A percentile compares a stretch with the other conserved stretches of the same genome.
Conservation (phyloP, 1,140 invertebrate genomes). For the Mizuhopecten yessoensis region DNA sequence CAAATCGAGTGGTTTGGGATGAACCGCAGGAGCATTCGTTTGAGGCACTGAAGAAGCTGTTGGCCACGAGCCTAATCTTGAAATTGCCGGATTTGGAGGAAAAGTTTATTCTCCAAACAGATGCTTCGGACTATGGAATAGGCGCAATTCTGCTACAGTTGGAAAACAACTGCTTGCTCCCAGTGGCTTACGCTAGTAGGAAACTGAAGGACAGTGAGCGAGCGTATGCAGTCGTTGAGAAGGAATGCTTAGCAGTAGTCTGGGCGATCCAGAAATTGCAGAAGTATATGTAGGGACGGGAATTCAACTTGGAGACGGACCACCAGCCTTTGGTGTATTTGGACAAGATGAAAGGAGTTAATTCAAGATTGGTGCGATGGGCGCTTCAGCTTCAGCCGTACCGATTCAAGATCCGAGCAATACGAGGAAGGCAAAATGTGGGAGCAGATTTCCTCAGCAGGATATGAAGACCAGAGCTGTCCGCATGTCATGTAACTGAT, state of each 20-base stretch:
- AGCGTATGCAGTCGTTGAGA: constrained; percentile 37
- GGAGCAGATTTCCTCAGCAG: too few relatives aligned
- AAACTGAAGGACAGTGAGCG: constrained; percentile 79
- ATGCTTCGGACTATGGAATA: constrained; percentile 63
- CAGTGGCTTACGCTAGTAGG: constrained; percentile 70
- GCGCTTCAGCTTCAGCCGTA: constrained; percentile 48
- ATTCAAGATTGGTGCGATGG: constrained; percentile 58
- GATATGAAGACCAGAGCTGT: neutral
- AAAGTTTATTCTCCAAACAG: constrained; percentile 70
- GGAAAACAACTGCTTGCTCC: constrained; percentile 58
- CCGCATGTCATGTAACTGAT: neutral
- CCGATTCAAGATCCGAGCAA: constrained; percentile 43
- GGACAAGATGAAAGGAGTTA: constrained; percentile 47
- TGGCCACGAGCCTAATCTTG: constrained; percentile 68
- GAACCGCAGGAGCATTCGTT: constrained; percentile 65
- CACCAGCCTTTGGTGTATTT: constrained; percentile 83
- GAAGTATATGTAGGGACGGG: constrained; percentile 82
- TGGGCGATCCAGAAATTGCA: constrained; percentile 82
- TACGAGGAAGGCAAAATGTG: neutral
- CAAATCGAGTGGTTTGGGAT: constrained; percentile 61
- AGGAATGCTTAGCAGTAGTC: constrained; percentile 73
- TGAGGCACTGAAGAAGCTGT: constrained; percentile 50
- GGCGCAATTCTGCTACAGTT: constrained; percentile 70
- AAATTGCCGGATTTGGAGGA: constrained; percentile 78
- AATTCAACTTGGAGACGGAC: constrained; percentile 84